Base-by-base conservation (phyloP, 2,797 vertebrate genomes). In the Siniperca scherzeri region DNA sequence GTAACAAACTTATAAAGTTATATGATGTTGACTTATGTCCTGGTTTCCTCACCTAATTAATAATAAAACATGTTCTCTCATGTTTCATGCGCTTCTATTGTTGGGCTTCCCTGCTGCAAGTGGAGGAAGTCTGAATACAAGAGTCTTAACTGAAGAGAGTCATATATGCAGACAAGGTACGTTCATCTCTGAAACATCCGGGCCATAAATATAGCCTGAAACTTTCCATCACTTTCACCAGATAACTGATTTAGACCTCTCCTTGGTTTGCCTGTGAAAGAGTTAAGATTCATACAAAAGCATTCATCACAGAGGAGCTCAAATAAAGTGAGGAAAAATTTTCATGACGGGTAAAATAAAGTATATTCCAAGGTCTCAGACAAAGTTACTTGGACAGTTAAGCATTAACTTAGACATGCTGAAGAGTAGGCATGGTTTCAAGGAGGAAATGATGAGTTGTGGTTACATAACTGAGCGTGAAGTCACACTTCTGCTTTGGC, bases 1-100 rank as follows among this genome's bases (percentile, higher is more conserved):
- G 22, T 25, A 57, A 72, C 21, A n/a, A 77, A 74, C 22, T 19
- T 3, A 0, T 64, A 17, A 33, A 46, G 73, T 30, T 57, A 59
- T 68, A 65, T 60, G 33, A 78, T 64, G 70, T 76, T 70, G 68
- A 50, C 60, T 80, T 48, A 64, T 72, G 78, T 88, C 77, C 72
- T 53, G 42, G 85, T 88, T 86, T 90, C 81, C 56, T 74, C 5
- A 0, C n/a, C 62, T 78, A 2, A 81, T 95, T 52, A 93, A 92
- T 93, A 86, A 94, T 89, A 52, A 80, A 93, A 59, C 33, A 55
- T 16, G 30, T 59, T 74, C 46, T 89, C 88, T 94, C 84, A 1
- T 74, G 81, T 94, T 89, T 90, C 93, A 88, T 44, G 38, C 3
- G 16, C 81, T 40, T 78, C 78, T 88, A 57, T 91, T 90, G 87